Evolutionary conservation across 1,140 invertebrate species (phyloP), one percentile per base, ranked within the genome.

Genomic region (Chelonus insularis): DNA sequence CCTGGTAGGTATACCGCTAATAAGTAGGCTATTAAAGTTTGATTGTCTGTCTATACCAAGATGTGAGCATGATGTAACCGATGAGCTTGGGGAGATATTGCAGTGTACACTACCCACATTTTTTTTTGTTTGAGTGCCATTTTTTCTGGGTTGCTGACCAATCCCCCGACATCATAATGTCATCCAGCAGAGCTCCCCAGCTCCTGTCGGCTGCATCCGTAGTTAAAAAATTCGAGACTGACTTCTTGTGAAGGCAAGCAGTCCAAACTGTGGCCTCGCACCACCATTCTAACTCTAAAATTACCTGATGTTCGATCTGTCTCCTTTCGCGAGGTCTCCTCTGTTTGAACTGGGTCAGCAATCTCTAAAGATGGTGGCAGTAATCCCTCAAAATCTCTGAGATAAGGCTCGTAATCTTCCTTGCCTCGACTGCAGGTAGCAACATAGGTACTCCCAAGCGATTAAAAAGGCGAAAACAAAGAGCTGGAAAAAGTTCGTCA

Each of bases 121-220:
- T 67, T 63, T 50, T 69, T 69, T 11, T 60, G 62, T 69, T 71
- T 11, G 65, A 68, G 41, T 71, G 67, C 67, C 65, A 71, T 21
- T 4, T 7, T 1, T 8, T 29, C 50, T 71, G 65, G 0, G 56
- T 9, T 4, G 16, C 48, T 4, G 63, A 47, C 65, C 64, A 69
- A 0, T 45, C 36, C 5, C 64, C 64, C 0, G 63, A 63, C n/a
- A 66, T 61, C 21, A 55, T 39, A n/a, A 20, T 47, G 4, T 16
- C 57, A 20, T 64, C 41, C 11, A 71, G 18, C 21, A 68, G 62
- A 11, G 61, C 64, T 59, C 66, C 66, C 68, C 66, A 68, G 12
- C 70, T 63, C 0, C 39, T 34, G 57, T 67, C 66, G 8, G 63
- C 55, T 21, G 66, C 68, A 32, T 69, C 68, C 2, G 48, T 60